Evolutionary conservation across 1,140 invertebrate species (phyloP).

Genomic region (Orussus abietinus): DNA sequence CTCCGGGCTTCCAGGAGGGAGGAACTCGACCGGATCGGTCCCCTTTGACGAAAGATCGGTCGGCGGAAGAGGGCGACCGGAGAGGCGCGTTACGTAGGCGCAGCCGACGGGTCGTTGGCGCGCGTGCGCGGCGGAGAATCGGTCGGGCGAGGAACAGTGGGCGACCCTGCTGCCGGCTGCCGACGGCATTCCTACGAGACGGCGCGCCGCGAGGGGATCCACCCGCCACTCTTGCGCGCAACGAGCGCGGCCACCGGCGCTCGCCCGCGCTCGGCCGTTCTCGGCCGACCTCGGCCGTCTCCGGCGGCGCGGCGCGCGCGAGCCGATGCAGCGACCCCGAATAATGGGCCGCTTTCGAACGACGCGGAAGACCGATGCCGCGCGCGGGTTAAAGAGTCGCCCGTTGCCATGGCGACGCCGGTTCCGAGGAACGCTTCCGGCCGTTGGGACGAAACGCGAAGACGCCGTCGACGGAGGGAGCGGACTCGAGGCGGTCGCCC

Average conservation of each 20-base stretch:
- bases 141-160: constrained; percentile 40
- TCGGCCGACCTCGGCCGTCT: constrained; percentile 22
- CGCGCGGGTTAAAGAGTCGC: constrained; percentile 34
- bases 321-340: constrained; percentile 29
- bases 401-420: constrained; percentile 40
- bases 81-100: constrained; percentile 4
- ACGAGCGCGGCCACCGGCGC: constrained; percentile 5
- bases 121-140: constrained; percentile 23
- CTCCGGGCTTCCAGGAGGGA: too few species aligned
- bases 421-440: constrained; percentile 39
- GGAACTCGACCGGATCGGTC: constrained; percentile 5
- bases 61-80: constrained; percentile 23
- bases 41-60: constrained; percentile 9
- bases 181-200: constrained; percentile 41
- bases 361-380: constrained; percentile 34
- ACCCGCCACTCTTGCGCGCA: constrained; percentile 16
- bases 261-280: constrained; percentile 17
- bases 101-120: constrained; percentile 13
- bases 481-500: not conserved
- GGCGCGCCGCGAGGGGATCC: constrained; percentile 29
- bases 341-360: constrained; percentile 38
- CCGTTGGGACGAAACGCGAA: too few species aligned
- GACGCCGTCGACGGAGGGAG: not conserved
- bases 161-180: constrained; percentile 40
- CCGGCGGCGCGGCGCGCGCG: constrained; percentile 7